phyloP scores from a whole-genome alignment of 2,888 invertebrate genomes.

The Apamea monoglypha region DNA sequence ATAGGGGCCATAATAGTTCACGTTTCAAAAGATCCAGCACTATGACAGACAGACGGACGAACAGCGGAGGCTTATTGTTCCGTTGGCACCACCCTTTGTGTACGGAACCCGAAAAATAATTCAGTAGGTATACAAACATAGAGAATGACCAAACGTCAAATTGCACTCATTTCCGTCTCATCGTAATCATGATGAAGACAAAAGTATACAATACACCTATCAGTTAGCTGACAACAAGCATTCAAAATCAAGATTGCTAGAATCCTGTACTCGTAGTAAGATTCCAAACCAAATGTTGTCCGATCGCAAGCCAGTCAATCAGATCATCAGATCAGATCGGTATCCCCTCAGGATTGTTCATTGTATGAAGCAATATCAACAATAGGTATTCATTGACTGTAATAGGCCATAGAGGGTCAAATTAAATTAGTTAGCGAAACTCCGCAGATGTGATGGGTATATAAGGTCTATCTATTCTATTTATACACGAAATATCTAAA shows the following conservation, averaged over 20 bases:
- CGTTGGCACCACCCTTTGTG: neutral
- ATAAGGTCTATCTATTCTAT: too few relatives aligned
- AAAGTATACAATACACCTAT: slow-evolving; percentile 7
- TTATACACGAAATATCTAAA: too few relatives aligned
- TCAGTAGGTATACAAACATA: too few relatives aligned
- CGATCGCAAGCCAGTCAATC: slow-evolving; percentile 26
- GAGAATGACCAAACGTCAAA: neutral
- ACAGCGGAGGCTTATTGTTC: neutral
- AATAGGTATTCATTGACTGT: slow-evolving; percentile 38
- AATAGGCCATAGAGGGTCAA: neutral
- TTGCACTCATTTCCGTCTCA: neutral
- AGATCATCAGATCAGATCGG: slow-evolving; percentile 35
- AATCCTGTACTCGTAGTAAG: neutral
- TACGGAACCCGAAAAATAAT: neutral
- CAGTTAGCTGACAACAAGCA: slow-evolving; percentile 9
- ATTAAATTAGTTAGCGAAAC: too few relatives aligned
- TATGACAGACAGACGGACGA: too few relatives aligned
- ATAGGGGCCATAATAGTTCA: too few relatives aligned
- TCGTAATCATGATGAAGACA: slow-evolving; percentile 10
- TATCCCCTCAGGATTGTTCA: slow-evolving; percentile 31
- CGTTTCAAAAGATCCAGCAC: too few relatives aligned
- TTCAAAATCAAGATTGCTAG: slow-evolving; percentile 17
- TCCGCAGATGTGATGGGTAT: too few relatives aligned
- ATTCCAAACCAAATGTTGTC: slow-evolving; percentile 14
- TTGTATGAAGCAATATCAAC: slow-evolving; percentile 28